Percentiles rank a stretch among this genome's conserved stretches.
Conservation (phyloP, 2,797 vertebrate species). For the Myotis vivesi region DNA sequence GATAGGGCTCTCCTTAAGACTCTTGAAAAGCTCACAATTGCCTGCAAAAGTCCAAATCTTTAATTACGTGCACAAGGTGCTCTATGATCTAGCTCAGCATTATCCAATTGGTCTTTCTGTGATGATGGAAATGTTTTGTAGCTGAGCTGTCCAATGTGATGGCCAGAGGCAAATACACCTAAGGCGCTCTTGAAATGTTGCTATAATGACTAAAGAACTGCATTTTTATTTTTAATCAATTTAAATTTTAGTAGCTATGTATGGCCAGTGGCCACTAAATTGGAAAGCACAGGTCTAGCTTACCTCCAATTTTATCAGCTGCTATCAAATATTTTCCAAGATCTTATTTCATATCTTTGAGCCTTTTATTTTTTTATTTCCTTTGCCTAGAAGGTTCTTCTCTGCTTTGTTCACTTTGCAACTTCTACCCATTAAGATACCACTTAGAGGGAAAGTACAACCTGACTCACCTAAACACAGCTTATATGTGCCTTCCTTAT, state of each 20-base stretch:
- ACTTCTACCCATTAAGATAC: background rate
- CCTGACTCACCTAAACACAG: background rate
- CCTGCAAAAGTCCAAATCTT: background rate
- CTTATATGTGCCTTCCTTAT: background rate
- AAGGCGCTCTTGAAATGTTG: background rate
- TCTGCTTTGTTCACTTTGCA: background rate
- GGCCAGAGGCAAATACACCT: background rate
- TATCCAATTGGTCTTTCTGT: background rate
- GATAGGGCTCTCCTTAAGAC: background rate
- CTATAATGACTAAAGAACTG: background rate
- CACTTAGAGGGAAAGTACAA: background rate
- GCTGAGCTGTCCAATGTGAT: background rate
- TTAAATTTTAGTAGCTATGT: background rate
- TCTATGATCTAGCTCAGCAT: background rate
- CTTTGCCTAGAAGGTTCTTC: background rate
- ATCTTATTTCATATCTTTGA: background rate
- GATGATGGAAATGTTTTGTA: background rate
- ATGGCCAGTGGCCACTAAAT: background rate
- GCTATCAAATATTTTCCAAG: background rate
- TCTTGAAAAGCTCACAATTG: background rate
- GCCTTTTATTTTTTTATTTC: background rate
- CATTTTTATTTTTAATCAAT: background rate
- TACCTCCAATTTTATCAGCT: background rate
- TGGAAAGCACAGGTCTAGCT: background rate
- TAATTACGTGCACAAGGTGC: background rate